Percentiles rank a stretch among this genome's conserved stretches.
Evolutionary conservation across 2,888 invertebrate genomes (phyloP).

Genomic region (Dendrolimus pini): DNA sequence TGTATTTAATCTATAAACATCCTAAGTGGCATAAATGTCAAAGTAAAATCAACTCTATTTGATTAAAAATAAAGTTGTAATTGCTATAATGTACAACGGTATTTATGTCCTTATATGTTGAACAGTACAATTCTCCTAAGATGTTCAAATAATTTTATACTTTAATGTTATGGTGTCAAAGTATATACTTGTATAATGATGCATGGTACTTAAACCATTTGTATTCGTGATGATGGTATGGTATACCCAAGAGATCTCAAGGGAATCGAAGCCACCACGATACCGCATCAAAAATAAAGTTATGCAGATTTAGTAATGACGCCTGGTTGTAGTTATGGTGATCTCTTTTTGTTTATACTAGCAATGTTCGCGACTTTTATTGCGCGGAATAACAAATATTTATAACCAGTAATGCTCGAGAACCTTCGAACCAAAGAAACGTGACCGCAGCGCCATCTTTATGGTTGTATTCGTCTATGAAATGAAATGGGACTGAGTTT

Average conservation of each 20-base stretch:
- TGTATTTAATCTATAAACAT: slow-evolving; percentile 12
- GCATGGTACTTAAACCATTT: too few relatives aligned
- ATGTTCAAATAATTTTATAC: too few relatives aligned
- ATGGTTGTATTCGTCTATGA: too few relatives aligned
- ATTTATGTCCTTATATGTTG: slow-evolving; percentile 3
- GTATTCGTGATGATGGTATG: too few relatives aligned
- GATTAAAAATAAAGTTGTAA: background rate
- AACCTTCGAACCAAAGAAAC: too few relatives aligned
- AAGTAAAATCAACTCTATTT: slow-evolving; percentile 10
- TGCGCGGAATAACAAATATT: too few relatives aligned
- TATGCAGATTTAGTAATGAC: slow-evolving; percentile 65
- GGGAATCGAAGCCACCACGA: slow-evolving; percentile 50
- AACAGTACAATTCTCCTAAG: background rate
- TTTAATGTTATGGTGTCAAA: too few relatives aligned
- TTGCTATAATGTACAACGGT: slow-evolving; percentile 1
- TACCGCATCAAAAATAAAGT: slow-evolving; percentile 52
- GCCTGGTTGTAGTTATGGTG: slow-evolving; percentile 26
- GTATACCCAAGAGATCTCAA: slow-evolving; percentile 18
- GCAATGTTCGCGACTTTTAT: too few relatives aligned
- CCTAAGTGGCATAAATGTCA: slow-evolving; percentile 6
- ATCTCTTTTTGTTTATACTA: slow-evolving; percentile 30
- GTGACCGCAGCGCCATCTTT: too few relatives aligned
- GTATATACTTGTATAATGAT: too few relatives aligned
- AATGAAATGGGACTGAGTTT: too few relatives aligned
- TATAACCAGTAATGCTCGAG: too few relatives aligned